phyloP scores from a whole-genome alignment of 2,888 invertebrate genomes.

The Sarcophaga subvicina region DNA sequence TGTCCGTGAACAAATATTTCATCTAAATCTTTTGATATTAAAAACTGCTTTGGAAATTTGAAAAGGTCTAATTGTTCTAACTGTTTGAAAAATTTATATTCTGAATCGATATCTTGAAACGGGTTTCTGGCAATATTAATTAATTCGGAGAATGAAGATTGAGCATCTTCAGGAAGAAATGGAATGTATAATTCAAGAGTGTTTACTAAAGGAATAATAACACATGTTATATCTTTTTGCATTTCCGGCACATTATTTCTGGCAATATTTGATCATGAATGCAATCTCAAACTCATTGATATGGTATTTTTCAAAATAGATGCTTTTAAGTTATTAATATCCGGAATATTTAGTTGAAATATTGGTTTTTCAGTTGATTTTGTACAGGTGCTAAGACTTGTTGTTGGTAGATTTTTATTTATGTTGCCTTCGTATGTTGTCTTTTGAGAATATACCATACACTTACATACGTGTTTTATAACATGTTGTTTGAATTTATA shows the following conservation, averaged over 20 bases:
- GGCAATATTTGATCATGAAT: constrained; percentile 11
- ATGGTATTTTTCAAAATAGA: constrained; percentile 25
- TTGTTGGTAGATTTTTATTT: constrained; percentile 22
- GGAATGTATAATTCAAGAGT: constrained; percentile 17
- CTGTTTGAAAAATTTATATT: constrained; percentile 46
- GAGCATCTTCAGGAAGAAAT: constrained; percentile 15
- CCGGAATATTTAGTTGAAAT: constrained; percentile 26
- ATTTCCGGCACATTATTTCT: constrained; percentile 25
- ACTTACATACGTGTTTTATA: constrained; percentile 22
- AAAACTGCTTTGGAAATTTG: constrained; percentile 43
- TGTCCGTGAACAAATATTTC: constrained; percentile 58
- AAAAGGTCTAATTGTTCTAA: constrained; percentile 47
- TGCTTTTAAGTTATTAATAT: constrained; percentile 28
- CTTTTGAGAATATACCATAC: constrained; percentile 19
- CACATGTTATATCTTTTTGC: constrained; percentile 15
- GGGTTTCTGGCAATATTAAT: constrained; percentile 25
- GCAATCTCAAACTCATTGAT: constrained; percentile 20
- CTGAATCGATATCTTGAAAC: constrained; percentile 26
- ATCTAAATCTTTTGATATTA: constrained; percentile 57
- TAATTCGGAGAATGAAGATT: constrained; percentile 25
- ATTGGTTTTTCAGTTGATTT: constrained; percentile 14
- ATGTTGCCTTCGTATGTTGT: constrained; percentile 18
- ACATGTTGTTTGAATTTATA: constrained; percentile 36
- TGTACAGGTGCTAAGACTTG: constrained; percentile 14
- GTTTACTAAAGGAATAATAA: constrained; percentile 26